Evolutionary conservation across 2,113 vertebrate genomes (phyloP).

Genomic region (Phalacrocorax aristotelis): DNA sequence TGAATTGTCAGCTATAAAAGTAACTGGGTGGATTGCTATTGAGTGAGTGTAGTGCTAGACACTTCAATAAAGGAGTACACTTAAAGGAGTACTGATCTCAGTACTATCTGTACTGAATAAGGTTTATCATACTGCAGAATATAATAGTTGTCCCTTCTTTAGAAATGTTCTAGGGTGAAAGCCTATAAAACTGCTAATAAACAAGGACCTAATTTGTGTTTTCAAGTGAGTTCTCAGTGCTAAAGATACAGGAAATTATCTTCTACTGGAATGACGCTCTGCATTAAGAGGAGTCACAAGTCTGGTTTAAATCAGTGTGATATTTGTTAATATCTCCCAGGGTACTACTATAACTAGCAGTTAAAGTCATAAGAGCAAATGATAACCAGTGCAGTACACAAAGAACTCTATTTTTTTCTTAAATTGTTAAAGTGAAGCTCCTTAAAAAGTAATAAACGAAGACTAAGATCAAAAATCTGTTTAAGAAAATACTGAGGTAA

Average conservation of each 20-base stretch:
- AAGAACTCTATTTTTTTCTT: not conserved
- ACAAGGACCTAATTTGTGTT: not conserved
- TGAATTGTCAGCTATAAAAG: not conserved
- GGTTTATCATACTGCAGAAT: not conserved
- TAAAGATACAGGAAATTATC: not conserved
- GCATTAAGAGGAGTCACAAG: not conserved
- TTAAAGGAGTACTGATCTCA: not conserved
- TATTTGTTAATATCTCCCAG: not conserved
- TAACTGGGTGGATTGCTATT: not conserved
- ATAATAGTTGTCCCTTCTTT: not conserved
- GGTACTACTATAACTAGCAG: not conserved
- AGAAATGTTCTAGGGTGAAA: not conserved
- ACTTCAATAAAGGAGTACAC: not conserved
- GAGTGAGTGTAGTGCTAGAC: not conserved
- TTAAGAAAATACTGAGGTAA: not conserved
- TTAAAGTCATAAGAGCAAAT: not conserved
- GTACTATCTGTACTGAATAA: not conserved
- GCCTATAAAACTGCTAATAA: not conserved
- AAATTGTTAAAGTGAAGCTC: not conserved
- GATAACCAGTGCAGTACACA: not conserved
- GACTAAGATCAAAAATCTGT: not conserved
- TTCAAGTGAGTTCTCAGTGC: not conserved
- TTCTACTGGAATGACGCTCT: not conserved
- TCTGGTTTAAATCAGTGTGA: not conserved
- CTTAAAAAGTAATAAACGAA: not conserved